Evolutionary conservation across 2,888 invertebrate genomes (phyloP), one percentile per base, ranked within the genome.

Genomic region (Oxyteleia sp.): DNA sequence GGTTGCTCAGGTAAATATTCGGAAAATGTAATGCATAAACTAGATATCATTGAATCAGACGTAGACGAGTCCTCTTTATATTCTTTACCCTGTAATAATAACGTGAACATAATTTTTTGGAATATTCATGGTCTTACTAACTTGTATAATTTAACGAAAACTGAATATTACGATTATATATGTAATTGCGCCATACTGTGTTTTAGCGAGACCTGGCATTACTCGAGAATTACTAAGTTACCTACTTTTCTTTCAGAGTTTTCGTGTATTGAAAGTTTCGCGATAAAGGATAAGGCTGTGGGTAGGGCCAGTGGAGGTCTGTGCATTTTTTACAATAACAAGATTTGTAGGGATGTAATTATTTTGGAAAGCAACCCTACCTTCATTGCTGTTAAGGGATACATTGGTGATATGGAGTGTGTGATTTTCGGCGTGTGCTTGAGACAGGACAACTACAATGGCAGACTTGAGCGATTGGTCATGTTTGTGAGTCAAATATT

Each of bases 201-300:
- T 41, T 5, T 68, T 7, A 29, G 16, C 2, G 53, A 68, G 13
- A 68, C 68, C 1, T 68, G 68, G 68, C 53, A 53, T 10, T 43
- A 15, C 10, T n/a, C 13, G 0, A 15, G 2, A 15, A 35, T 41
- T 1, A 23, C n/a, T 41, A 59, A 41, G 3, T 18, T 41, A 11
- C 57, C 57, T 0, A 16, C n/a, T 41, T 10, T 41, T 41, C 20
- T 59, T 59, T 16, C 18, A 59, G 41, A 35, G 4, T 59, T 59
- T 41, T 41, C 32, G 0, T 59, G 57, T 59, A 13, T 59, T 1
- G 23, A 59, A 3, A 59, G 57, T 13, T 20, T 20, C 1, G 32
- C 10, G 1, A 1, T 32, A 32, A 32, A 32, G 10, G 32, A 32
- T 1, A 32, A 8, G 32, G 32, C 32, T 0, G 23, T 35, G 29